These are phyloP conservation scores for Ditula angustiorana DNA, from an alignment of 2,888 invertebrate species.

Conservation along the genomic window DNA sequence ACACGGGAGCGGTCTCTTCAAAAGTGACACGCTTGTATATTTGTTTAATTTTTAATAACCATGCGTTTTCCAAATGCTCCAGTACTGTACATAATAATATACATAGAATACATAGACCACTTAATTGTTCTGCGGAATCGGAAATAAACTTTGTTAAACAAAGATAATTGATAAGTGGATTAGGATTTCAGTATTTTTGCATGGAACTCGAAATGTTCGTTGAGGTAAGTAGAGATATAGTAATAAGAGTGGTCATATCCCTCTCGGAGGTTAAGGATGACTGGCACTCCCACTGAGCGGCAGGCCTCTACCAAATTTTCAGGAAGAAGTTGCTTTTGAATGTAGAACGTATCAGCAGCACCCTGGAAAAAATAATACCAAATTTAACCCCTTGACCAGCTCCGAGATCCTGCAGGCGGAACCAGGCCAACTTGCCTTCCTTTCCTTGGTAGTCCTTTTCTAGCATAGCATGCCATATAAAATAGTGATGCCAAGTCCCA, in stretches of 20 bases:
- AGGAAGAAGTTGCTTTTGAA: constrained; percentile 91
- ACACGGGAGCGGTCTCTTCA: no score
- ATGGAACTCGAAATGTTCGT: constrained; percentile 97
- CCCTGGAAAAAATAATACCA: constrained; percentile 85
- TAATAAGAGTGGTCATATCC: constrained; percentile 98
- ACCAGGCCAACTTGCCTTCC: no score
- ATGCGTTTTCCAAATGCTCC: no score
- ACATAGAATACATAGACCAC: neutral
- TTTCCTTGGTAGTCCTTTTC: no score
- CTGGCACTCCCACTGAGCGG: constrained; percentile 88
- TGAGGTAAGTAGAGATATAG: constrained; percentile 96
- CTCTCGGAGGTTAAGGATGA: constrained; percentile 89
- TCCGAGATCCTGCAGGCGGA: no score
- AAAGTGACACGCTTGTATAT: no score
- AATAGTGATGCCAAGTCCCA: no score
- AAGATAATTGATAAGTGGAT: constrained; percentile 34
- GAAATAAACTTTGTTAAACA: neutral
- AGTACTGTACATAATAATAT: no score
- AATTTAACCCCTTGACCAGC: no score
- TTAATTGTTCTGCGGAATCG: neutral
- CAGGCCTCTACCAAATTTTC: constrained; percentile 92
- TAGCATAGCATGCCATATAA: no score
- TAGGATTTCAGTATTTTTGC: constrained; percentile 89
- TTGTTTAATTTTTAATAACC: no score
- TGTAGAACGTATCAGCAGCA: constrained; percentile 91